These are phyloP conservation scores for Pachycephus smyrnensis DNA, from an alignment of 2,888 invertebrate species.

Conservation along the genomic window DNA sequence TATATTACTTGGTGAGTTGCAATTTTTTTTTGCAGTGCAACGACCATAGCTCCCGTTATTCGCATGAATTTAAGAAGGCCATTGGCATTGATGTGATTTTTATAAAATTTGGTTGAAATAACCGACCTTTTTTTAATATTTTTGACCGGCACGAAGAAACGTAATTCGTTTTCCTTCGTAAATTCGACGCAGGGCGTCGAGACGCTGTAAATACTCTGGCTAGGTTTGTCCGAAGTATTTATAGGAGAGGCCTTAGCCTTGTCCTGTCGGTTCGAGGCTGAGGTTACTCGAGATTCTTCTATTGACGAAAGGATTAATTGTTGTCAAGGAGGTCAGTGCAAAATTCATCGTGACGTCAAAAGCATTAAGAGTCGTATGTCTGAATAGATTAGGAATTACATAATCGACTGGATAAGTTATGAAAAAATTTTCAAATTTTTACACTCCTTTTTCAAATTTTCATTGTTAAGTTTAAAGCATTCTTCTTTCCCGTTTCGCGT, in stretches of 20 bases:
- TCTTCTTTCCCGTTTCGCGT: background rate
- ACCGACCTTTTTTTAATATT: background rate
- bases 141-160: background rate
- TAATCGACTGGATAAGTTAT: background rate
- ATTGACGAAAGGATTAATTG: background rate
- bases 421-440: no score
- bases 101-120: background rate
- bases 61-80: background rate
- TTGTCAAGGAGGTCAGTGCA: background rate
- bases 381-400: background rate
- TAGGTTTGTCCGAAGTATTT: constrained; percentile 19
- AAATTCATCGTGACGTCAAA: background rate
- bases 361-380: background rate
- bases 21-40: background rate
- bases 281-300: background rate
- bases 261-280: constrained; percentile 16
- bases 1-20: background rate
- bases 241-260: constrained; percentile 24
- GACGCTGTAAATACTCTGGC: constrained; percentile 17
- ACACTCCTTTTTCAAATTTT: background rate
- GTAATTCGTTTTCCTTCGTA: background rate
- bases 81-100: background rate
- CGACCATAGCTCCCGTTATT: background rate
- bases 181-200: background rate
- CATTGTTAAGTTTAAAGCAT: background rate